phyloP scores from a whole-genome alignment of 2,797 vertebrate species.

The Danio kyathit region DNA sequence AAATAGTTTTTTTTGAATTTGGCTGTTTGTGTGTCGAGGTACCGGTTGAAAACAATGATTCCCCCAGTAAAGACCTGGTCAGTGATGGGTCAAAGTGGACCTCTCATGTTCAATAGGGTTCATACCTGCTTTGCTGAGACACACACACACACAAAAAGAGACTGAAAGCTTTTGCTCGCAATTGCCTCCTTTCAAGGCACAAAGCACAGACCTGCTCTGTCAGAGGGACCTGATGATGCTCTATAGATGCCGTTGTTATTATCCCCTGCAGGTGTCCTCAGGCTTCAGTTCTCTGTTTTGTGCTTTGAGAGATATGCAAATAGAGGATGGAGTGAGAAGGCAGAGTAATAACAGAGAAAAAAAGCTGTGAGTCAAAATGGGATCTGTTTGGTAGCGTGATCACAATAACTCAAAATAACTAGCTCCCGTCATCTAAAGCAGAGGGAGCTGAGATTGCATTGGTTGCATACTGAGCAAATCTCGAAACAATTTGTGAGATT shows the following conservation, averaged over 20 bases:
- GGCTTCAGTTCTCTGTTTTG: constrained; percentile 76
- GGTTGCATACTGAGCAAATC: constrained; percentile 46
- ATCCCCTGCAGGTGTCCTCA: constrained; percentile 65
- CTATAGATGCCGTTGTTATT: constrained; percentile 63
- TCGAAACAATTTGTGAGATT: constrained; percentile 38
- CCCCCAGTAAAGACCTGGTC: constrained; percentile 49
- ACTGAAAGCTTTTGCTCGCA: constrained; percentile 78
- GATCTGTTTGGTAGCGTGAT: constrained; percentile 62
- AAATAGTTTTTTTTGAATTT: constrained; percentile 22
- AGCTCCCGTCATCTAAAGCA: constrained; percentile 38
- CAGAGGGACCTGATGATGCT: constrained; percentile 62
- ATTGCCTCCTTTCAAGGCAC: constrained; percentile 84
- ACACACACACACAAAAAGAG: constrained; percentile 64
- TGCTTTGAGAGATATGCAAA: constrained; percentile 83
- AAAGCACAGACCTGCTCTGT: constrained; percentile 76
- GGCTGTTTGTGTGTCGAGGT: constrained; percentile 50
- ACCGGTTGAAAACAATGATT: constrained; percentile 42
- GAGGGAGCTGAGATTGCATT: constrained; percentile 29
- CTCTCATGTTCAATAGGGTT: constrained; percentile 86
- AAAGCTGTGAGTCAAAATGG: constrained; percentile 81
- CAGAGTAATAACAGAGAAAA: constrained; percentile 78
- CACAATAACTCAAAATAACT: constrained; percentile 58
- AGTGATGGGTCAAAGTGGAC: constrained; percentile 73
- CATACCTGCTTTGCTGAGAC: constrained; percentile 83
- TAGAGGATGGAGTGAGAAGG: constrained; percentile 81